Conservation (phyloP, 2,888 invertebrate species). For the Sisyra terminalis region DNA sequence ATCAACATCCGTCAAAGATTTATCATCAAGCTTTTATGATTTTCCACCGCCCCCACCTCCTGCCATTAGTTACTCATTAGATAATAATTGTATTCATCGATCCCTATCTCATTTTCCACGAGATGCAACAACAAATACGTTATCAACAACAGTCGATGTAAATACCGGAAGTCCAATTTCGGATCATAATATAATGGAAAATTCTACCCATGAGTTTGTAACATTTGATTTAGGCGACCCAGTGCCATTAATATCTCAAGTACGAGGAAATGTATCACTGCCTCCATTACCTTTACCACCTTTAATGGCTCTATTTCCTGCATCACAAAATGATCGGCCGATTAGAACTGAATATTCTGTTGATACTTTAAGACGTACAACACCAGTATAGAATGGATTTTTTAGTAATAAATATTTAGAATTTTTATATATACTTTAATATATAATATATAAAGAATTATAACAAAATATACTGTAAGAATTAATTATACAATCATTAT, state of each 20-base stretch:
- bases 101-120: constrained; percentile 29
- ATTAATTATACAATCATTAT: not conserved
- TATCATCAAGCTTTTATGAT: constrained; percentile 37
- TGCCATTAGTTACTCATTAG: constrained; percentile 41
- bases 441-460: constrained; percentile 32
- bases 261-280: constrained; percentile 22
- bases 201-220: constrained; percentile 38
- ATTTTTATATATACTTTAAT: constrained; percentile 32
- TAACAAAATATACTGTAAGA: constrained; percentile 28
- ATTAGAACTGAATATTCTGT: constrained; percentile 27
- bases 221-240: constrained; percentile 49
- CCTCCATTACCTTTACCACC: constrained; percentile 17
- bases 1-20: constrained; percentile 39
- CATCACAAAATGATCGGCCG: constrained; percentile 15
- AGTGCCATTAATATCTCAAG: constrained; percentile 24
- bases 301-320: not conserved
- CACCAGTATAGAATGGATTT: constrained; percentile 31
- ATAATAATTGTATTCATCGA: constrained; percentile 20
- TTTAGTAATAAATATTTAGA: constrained; percentile 25
- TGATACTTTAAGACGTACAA: constrained; percentile 39
- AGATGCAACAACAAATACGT: constrained; percentile 50
- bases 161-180: constrained; percentile 23
- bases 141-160: constrained; percentile 46
- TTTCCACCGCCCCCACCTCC: constrained; percentile 38
- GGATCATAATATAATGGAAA: constrained; percentile 16